Conservation (phyloP, 2,113 vertebrate genomes). For the Chlorodrepanis virens region DNA sequence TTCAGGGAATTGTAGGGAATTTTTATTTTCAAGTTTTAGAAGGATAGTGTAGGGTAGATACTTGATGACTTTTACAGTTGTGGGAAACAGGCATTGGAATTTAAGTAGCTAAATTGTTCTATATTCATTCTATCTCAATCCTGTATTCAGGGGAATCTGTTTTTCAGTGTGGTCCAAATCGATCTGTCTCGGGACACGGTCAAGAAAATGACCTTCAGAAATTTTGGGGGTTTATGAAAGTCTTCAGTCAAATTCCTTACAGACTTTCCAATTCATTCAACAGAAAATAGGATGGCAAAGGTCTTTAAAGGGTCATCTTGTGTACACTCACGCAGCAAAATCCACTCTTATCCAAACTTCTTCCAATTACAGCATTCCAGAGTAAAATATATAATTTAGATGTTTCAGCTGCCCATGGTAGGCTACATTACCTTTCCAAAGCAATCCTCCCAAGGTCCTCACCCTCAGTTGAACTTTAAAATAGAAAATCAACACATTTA, state of each 20-base stretch:
- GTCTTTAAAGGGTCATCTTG: background rate
- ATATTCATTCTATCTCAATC: background rate
- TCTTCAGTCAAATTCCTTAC: background rate
- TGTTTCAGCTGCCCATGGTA: background rate
- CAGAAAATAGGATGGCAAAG: background rate
- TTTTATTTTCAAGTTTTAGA: background rate
- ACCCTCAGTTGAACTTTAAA: background rate
- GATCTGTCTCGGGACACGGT: background rate
- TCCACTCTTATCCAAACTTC: background rate
- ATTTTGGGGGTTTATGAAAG: background rate
- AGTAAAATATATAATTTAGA: background rate
- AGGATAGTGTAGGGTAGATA: background rate
- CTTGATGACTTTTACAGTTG: background rate
- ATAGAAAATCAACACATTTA: background rate
- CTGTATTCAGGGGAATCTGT: background rate
- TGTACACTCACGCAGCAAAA: background rate
- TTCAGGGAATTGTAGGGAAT: background rate
- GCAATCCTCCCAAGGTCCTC: background rate
- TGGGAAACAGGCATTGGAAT: background rate
- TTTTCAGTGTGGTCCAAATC: background rate
- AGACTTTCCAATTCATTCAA: background rate
- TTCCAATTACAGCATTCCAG: background rate
- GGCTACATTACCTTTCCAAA: constrained; percentile 1
- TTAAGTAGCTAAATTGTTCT: background rate
- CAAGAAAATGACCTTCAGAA: background rate